These are phyloP conservation scores for Aurelia coerulea DNA, from an alignment of 30 jellyfish, hydroid and myxozoan genomes.

Conservation along the genomic window DNA sequence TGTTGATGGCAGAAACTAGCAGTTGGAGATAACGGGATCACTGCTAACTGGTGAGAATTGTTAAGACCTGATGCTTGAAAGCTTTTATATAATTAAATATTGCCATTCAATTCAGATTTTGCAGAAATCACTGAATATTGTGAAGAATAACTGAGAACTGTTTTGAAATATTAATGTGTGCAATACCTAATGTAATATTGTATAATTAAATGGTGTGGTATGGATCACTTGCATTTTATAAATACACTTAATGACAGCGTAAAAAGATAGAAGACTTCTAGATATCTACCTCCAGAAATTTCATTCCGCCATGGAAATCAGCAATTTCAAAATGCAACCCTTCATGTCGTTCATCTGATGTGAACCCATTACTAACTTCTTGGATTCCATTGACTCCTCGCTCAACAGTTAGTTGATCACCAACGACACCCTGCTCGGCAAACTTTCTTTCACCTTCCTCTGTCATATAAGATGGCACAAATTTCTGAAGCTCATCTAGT, in stretches of 20 bases:
- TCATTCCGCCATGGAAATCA: too few species aligned
- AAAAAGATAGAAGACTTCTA: too few species aligned
- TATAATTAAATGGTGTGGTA: too few species aligned
- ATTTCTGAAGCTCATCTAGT: background rate
- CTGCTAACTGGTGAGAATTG: background rate
- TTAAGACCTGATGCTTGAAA: background rate
- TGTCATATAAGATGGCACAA: background rate
- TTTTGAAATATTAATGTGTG: background rate
- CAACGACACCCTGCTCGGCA: constrained; percentile 15
- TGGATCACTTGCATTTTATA: too few species aligned
- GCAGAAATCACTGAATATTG: background rate
- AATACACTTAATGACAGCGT: too few species aligned
- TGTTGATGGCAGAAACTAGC: too few species aligned
- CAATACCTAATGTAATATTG: constrained; percentile 3
- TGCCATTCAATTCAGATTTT: background rate
- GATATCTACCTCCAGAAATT: too few species aligned
- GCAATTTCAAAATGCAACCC: too few species aligned
- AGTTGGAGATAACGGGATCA: too few species aligned
- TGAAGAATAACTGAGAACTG: constrained; percentile 1
- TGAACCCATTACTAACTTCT: constrained; percentile 20
- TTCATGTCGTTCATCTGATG: constrained; percentile 17
- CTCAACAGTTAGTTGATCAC: too few species aligned
- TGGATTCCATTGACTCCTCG: constrained; percentile 17
- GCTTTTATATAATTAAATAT: background rate
- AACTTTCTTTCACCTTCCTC: constrained; percentile 2